Evolutionary conservation across 2,888 invertebrate genomes (phyloP), one percentile per base, ranked within the genome.

Genomic region (Macrosiphum euphorbiae): DNA sequence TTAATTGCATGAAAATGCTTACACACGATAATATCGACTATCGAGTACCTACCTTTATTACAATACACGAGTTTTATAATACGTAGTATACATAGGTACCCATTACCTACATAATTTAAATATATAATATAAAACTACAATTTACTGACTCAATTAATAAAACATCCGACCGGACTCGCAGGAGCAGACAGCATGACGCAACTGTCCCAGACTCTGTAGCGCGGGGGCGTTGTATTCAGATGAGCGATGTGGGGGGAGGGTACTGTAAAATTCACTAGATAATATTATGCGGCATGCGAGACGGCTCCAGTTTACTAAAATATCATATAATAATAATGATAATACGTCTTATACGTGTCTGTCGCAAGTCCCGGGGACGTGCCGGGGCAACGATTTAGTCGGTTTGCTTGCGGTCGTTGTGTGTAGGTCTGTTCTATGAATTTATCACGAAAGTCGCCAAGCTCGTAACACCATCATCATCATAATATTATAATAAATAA

Each of bases 361-460:
- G 87, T 87, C 87, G 50, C 50, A 87, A 87, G 50, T n/a, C n/a
- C 10, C 28, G 20, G n/a, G 20, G 50, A 87, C 87, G 87, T 87
- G 87, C 87, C 87, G 87, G 87, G 87, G 50, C 86, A 87, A n/a
- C 50, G 50, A 52, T 50, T 50, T n/a, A 87, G 87, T n/a, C 50
- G 50, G n/a, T 87, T 52, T 50, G n/a, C 50, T 28, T n/a, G 86
- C 86, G 13, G n/a, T 41, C 13, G 86, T 47, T 16, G 50, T n/a
- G 28, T 87, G 86, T 47, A n/a, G 16, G 47, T 47, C n/a, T 88
- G n/a, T 52, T 52, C 52, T 24, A 3, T 52, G 50, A 52, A 52
- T 88, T 88, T 52, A 88, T 88, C 35, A 35, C 67, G 47, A 50
- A 20, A 52, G 20, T 87, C 50, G n/a, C 47, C 67, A 67, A 67